Evolutionary conservation across 2,888 invertebrate genomes (phyloP), one percentile per base, ranked within the genome.

Genomic region (Nemotelus nigrinus): DNA sequence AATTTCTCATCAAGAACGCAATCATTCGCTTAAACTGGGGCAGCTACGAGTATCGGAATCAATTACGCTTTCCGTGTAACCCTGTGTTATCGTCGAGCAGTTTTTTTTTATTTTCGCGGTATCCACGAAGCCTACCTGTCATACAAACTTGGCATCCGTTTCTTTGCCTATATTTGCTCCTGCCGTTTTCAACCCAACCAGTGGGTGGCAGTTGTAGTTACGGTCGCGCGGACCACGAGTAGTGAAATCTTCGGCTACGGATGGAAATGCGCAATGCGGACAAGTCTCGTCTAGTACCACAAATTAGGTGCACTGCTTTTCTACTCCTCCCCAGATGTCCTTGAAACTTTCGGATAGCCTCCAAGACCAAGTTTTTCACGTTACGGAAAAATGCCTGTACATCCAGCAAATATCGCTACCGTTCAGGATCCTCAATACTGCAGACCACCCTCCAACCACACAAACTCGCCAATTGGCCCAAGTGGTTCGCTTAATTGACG

Each of bases 241-340:
- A 58, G 45, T 41, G 39, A 5, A 47, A 63, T 47, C 48, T 67
- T 55, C 25, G 50, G 5, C 60, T 63, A 50, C 53, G 55, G 71
- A 76, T 41, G 80, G 78, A 81, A 81, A 79, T 81, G 81, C 81
- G 81, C 81, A 81, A 80, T 81, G 81, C 81, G 80, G 81, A 81
- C 79, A 79, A 70, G 70, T 63, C 75, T 53, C 75, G 75, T 57
- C 75, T 63, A 47, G 75, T 47, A 75, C 60, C 48, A 63, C 50
- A 75, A 3, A 60, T 50, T 8, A 50, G 39, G 67, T 60, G 41
- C 57, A 44, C 45, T 44, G 25, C 48, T 7, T 7, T 39, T 43
- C 70, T 70, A 44, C 70, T 70, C 5, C 70, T 70, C 70, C 70
- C 67, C 53, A 70, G 43, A 43, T 70, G 70, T 70, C 70, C 70